Evolutionary conservation across 30 jellyfish, hydroid and myxozoan species (phyloP).

Genomic region (Pelagia noctiluca): DNA sequence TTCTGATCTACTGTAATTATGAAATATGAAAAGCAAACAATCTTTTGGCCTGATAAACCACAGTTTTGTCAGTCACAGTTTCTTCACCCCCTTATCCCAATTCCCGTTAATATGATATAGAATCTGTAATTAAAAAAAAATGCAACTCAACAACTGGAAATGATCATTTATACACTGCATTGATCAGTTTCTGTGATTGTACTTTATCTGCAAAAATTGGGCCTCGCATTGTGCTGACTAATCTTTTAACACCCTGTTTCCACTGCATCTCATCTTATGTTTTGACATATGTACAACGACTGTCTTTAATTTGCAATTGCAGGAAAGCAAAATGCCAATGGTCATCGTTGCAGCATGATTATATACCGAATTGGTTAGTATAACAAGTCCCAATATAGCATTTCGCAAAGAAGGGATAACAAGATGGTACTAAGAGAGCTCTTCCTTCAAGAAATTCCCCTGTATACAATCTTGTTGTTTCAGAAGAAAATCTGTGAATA

Average conservation of each 20-base stretch:
- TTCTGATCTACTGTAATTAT: no score
- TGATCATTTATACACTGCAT: background rate
- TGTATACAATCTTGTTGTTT: background rate
- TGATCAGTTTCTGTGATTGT: no score
- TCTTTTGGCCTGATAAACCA: no score
- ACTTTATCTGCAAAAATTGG: no score
- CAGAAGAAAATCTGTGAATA: background rate
- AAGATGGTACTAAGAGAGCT: background rate
- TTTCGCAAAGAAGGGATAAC: no score
- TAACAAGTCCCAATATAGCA: no score
- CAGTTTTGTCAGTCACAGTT: no score
- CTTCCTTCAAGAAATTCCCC: background rate
- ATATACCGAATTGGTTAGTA: constrained; percentile 1
- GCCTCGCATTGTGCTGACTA: background rate
- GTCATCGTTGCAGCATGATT: constrained; percentile 15
- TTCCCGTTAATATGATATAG: no score
- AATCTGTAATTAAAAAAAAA: no score
- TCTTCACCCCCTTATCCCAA: no score
- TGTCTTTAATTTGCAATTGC: background rate
- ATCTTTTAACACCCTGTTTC: background rate
- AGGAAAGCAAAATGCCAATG: background rate
- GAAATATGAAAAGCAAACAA: no score
- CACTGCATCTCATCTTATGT: background rate
- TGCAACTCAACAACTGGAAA: background rate
- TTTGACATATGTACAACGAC: background rate